phyloP scores from a whole-genome alignment of 2,797 vertebrate species.

The Melanotaenia trifasciata region DNA sequence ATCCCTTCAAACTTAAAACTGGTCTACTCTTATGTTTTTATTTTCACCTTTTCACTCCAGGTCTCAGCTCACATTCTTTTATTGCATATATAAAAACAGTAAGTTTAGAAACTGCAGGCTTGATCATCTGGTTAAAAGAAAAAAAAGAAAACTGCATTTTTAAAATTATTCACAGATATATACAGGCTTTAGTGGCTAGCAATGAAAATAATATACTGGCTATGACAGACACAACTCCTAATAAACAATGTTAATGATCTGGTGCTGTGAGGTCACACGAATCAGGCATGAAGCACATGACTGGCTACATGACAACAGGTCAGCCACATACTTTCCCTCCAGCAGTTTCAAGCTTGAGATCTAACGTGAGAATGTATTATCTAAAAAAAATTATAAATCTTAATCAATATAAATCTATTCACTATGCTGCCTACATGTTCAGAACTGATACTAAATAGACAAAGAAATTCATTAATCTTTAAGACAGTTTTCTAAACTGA shows the following conservation, averaged over 20 bases:
- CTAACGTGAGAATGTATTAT: not conserved
- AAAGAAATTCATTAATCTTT: not conserved
- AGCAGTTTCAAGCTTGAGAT: too few relatives aligned
- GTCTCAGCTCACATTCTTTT: not conserved
- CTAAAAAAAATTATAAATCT: not conserved
- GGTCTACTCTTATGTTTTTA: not conserved
- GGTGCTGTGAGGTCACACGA: not conserved
- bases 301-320: not conserved
- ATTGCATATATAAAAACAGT: not conserved
- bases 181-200: not conserved
- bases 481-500: not conserved
- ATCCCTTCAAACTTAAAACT: slow-evolving; percentile 2
- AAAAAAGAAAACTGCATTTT: not conserved
- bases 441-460: not conserved
- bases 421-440: not conserved
- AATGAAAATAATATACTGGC: not conserved
- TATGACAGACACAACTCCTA: not conserved
- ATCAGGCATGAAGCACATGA: slow-evolving; percentile 20
- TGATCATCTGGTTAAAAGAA: not conserved
- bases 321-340: not conserved
- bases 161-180: not conserved
- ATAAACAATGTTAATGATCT: not conserved
- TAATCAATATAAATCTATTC: not conserved
- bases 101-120: not conserved
- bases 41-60: slow-evolving; percentile 1